These are phyloP conservation scores for Cephus runcator DNA, from an alignment of 2,888 invertebrate genomes.

Conservation along the genomic window DNA sequence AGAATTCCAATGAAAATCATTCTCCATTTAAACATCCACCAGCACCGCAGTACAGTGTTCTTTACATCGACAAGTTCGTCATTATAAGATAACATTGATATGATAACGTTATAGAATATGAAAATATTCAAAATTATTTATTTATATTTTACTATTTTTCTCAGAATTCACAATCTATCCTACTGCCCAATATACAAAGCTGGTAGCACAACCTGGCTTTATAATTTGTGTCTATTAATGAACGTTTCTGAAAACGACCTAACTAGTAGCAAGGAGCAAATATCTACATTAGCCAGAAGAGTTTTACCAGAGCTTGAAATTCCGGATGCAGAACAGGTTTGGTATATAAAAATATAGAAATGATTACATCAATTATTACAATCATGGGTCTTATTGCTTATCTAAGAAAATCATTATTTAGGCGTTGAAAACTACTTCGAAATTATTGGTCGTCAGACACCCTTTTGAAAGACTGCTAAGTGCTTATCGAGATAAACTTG, in stretches of 20 bases:
- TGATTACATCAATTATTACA: not conserved
- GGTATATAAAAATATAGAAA: not conserved
- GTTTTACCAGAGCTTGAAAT: slow-evolving; percentile 59
- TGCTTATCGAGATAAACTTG: slow-evolving; percentile 72
- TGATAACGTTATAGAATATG: not conserved
- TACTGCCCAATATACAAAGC: slow-evolving; percentile 68
- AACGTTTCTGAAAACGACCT: slow-evolving; percentile 58
- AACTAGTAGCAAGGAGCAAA: slow-evolving; percentile 51
- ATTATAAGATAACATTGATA: not conserved
- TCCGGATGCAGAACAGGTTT: slow-evolving; percentile 59
- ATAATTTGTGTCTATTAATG: slow-evolving; percentile 64
- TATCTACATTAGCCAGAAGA: slow-evolving; percentile 52
- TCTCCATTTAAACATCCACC: slow-evolving; percentile 63
- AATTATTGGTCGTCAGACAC: slow-evolving; percentile 71
- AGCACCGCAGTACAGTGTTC: slow-evolving; percentile 65
- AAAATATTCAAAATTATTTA: not conserved
- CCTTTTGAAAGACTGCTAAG: slow-evolving; percentile 72
- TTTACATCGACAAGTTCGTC: slow-evolving; percentile 64
- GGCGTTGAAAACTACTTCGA: slow-evolving; percentile 38
- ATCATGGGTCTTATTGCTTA: not conserved
- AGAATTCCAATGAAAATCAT: slow-evolving; percentile 33
- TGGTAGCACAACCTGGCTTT: slow-evolving; percentile 66
- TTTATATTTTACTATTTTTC: not conserved
- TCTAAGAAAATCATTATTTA: not conserved
- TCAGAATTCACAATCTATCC: slow-evolving; percentile 60